Base-by-base conservation (phyloP, 2,888 invertebrate genomes). In the Trachelus iudaicus region DNA sequence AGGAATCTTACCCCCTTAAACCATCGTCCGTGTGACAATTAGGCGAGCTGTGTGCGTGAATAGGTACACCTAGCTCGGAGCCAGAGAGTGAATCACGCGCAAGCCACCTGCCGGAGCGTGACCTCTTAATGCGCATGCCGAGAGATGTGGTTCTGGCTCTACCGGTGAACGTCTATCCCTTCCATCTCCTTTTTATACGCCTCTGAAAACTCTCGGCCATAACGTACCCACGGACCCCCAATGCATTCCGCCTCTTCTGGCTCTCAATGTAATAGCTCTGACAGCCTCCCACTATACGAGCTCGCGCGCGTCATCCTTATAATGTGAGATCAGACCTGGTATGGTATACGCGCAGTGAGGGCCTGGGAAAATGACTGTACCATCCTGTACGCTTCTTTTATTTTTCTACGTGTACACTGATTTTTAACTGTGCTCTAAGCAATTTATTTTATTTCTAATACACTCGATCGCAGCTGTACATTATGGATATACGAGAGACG, bases 21-120 rank as follows among this genome's bases (percentile, higher is more conserved):
- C 86, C 85, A 84, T 84, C 85, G 85, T 85, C 85, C 79, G 82
- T 77, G 84, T 82, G 86, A 87, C 88, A 87, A 88, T 88, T 86
- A 87, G 86, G 83, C 82, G 78, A 77, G 79, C 76, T 81, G 86
- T 84, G 82, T 85, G 85, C 83, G 86, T 85, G 87, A 87, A 87
- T 87, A 84, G 84, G 76, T 84, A 76, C 82, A 82, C 79, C 84
- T 85, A 85, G 85, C 80, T 80, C 73, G 79, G 75, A 82, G 82
- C 83, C 78, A 81, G 81, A 85, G 86, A 86, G 86, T 88, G 87
- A 89, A 89, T 89, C 89, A 88, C 89, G 88, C 84, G 87, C 84
- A 84, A 85, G 82, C 89, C 89, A 89, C 89, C 89, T 89, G 89
- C 89, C 89, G 86, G 89, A 87, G 86, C 89, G 88, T 87, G 89